These are phyloP conservation scores for Julus scandinavius DNA, from an alignment of 2,888 invertebrate species.

Conservation along the genomic window DNA sequence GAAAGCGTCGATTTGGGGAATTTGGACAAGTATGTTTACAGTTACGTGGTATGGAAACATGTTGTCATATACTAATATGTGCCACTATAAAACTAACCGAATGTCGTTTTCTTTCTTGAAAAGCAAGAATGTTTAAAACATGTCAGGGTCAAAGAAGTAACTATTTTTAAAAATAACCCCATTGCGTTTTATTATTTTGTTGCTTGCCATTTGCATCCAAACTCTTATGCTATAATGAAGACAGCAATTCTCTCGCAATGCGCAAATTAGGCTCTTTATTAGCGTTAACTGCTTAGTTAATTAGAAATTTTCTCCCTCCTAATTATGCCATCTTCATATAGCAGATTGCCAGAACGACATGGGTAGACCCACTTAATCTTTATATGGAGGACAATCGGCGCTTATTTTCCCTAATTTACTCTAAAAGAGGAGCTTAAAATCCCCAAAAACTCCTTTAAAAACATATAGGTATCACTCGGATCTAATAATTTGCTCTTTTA, in stretches of 20 bases:
- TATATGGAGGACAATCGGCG: background rate
- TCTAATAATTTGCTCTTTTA: slow-evolving; percentile 33
- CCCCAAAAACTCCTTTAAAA: background rate
- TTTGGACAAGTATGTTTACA: too few relatives aligned
- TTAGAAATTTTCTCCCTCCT: background rate
- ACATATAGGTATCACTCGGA: background rate
- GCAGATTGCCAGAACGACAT: background rate
- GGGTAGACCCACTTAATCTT: background rate
- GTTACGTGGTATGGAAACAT: too few relatives aligned
- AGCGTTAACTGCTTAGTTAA: slow-evolving; percentile 14
- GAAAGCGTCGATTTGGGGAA: too few relatives aligned
- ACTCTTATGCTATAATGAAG: background rate
- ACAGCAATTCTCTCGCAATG: background rate
- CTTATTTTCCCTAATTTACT: slow-evolving; percentile 29
- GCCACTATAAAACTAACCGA: too few relatives aligned
- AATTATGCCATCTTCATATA: background rate
- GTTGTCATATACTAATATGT: too few relatives aligned
- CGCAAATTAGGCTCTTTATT: background rate
- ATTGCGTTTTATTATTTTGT: too few relatives aligned
- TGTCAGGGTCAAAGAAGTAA: too few relatives aligned
- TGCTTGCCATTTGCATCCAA: too few relatives aligned
- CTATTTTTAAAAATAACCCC: too few relatives aligned
- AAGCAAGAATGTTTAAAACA: too few relatives aligned
- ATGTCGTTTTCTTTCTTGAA: too few relatives aligned
- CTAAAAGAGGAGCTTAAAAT: background rate